Percentiles rank a stretch among this genome's conserved stretches.
Evolutionary conservation across 1,140 invertebrate genomes (phyloP).

Genomic region (Hycleus phaleratus): DNA sequence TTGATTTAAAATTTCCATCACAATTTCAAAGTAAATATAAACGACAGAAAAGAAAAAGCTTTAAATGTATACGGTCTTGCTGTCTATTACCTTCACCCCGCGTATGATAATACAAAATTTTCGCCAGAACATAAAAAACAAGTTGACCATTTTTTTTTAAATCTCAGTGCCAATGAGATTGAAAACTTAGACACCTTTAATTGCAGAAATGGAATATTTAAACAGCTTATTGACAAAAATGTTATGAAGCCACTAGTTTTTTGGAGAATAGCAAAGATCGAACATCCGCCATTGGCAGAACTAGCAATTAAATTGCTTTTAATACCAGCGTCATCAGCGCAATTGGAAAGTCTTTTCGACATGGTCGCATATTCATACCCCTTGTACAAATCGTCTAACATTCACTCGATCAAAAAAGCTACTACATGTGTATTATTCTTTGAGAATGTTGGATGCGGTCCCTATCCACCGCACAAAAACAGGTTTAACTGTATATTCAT

Average conservation of each 20-base stretch:
- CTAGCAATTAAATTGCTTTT: not conserved
- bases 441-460: too few relatives aligned
- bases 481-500: too few relatives aligned
- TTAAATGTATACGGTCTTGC: not conserved
- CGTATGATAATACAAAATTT: not conserved
- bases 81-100: not conserved
- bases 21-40: not conserved
- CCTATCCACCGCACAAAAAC: too few relatives aligned
- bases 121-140: not conserved
- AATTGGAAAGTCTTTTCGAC: slow-evolving; percentile 4
- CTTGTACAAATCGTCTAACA: too few relatives aligned
- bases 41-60: slow-evolving; percentile 1
- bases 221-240: slow-evolving; percentile 1
- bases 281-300: not conserved
- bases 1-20: not conserved
- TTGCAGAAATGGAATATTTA: not conserved
- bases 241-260: not conserved
- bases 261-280: not conserved
- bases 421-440: too few relatives aligned
- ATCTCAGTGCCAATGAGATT: not conserved
- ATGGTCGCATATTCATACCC: too few relatives aligned
- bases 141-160: not conserved
- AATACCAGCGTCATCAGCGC: slow-evolving; percentile 5
- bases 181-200: not conserved
- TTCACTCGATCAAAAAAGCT: too few relatives aligned